Base-by-base conservation (phyloP, 2,797 vertebrate species). In the Semotilus atromaculatus region DNA sequence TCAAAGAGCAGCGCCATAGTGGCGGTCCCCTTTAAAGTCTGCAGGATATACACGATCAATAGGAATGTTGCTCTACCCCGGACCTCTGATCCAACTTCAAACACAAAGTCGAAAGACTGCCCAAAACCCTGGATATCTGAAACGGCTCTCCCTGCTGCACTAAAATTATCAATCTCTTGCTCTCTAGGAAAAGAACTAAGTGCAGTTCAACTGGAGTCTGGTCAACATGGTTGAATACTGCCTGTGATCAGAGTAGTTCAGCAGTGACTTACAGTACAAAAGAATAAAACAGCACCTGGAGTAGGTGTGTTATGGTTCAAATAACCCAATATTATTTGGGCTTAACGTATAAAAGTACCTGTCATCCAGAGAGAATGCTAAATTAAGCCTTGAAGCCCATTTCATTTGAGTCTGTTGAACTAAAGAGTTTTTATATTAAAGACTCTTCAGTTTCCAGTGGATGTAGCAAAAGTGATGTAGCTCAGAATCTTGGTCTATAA, bases 11-110 rank as follows among this genome's bases (percentile, higher is more conserved):
- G 60, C 14, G 3, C 38, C n/a, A 53, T 51, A 70, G 60, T 43
- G 29, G 67, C 29, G 7, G 1, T 45, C 21, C 5, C 18, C 60
- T 55, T 73, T 62, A 48, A 82, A 80, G 66, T 21, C 70, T 31
- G n/a, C 29, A 74, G 80, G 71, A 86, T 76, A 83, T 73, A 72
- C 60, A 67, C 13, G 38, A 88, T 80, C 81, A 83, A 72, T 75
- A 77, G 51, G 36, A 34, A 75, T 53, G 66, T 53, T 77, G 55
- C 72, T 72, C 26, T 48, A 77, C 11, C 53, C 29, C 51, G 23
- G 14, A 70, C 71, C 73, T 51, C 77, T 81, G 71, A 82, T 84
- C 66, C 51, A 66, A 77, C 79, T 67, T 84, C 81, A 79, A 85
- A 81, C 70, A 66, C 51, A 80, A 23, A 55, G 16, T 40, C 51